Percentiles rank a stretch among this genome's conserved stretches.
phyloP scores from a whole-genome alignment of 2,888 invertebrate genomes.

The Amiota mariae region DNA sequence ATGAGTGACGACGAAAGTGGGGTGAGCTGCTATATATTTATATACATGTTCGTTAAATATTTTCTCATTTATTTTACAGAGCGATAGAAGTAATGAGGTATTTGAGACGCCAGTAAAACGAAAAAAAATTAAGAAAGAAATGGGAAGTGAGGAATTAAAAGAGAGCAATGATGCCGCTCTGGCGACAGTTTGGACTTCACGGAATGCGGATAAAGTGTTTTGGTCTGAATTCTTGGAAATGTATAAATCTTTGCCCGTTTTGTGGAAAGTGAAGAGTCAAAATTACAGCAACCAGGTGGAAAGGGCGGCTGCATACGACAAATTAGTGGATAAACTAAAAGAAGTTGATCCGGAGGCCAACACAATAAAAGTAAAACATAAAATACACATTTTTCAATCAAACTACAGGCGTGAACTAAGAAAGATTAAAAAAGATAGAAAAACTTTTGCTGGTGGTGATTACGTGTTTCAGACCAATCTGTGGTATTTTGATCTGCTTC shows the following conservation, averaged over 20 bases:
- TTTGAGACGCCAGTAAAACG: too few relatives aligned
- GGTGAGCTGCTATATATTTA: neutral
- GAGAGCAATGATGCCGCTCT: neutral
- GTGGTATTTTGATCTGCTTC: conserved; percentile 1
- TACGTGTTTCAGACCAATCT: neutral
- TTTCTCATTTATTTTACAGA: neutral
- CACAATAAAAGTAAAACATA: neutral
- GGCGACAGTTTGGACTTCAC: neutral
- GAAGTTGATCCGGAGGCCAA: neutral
- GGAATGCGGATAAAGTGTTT: neutral
- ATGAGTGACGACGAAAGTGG: neutral
- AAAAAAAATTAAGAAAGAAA: neutral
- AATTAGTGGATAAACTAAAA: neutral
- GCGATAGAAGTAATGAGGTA: neutral
- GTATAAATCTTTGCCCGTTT: too few relatives aligned
- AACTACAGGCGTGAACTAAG: neutral
- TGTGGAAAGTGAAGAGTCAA: too few relatives aligned
- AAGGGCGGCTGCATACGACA: conserved; percentile 11
- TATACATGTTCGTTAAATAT: neutral
- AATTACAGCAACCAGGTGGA: too few relatives aligned
- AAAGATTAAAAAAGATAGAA: too few relatives aligned
- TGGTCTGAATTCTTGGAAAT: too few relatives aligned
- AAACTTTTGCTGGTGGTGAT: neutral
- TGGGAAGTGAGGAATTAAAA: neutral
- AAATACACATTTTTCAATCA: neutral